Evolutionary conservation across 2,113 vertebrate species (phyloP).

Genomic region (Thomomys bottae): DNA sequence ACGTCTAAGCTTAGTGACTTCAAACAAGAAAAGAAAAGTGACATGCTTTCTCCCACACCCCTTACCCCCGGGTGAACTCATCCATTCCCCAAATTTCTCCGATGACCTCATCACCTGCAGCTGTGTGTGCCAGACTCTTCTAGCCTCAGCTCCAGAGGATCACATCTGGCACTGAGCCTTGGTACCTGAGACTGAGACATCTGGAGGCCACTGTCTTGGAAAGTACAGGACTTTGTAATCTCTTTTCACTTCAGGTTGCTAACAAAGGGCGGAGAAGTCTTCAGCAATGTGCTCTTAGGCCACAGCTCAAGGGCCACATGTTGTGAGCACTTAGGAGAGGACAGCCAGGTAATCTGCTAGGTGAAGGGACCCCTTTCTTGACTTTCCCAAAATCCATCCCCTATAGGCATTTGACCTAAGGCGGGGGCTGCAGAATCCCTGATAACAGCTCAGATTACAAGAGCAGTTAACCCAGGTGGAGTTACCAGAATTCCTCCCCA

Average conservation of each 20-base stretch:
- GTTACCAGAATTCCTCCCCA: no score
- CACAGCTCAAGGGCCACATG: not conserved
- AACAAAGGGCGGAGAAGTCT: not conserved
- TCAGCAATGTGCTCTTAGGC: not conserved
- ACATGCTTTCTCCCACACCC: constrained; percentile 77
- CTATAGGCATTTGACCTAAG: no score
- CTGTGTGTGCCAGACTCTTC: constrained; percentile 76
- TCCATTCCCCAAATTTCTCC: constrained; percentile 80
- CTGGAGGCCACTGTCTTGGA: constrained; percentile 67
- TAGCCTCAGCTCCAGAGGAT: constrained; percentile 21
- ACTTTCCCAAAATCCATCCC: no score
- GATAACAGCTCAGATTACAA: no score
- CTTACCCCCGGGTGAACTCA: constrained; percentile 77
- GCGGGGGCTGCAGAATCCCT: no score
- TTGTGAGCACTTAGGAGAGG: not conserved
- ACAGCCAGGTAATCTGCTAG: not conserved
- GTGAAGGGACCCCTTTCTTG: no score
- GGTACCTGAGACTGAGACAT: constrained; percentile 74
- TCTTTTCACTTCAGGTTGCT: not conserved
- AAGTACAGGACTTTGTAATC: not conserved
- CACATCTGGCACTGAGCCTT: constrained; percentile 80
- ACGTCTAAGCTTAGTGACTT: constrained; percentile 88
- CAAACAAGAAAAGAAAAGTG: constrained; percentile 86
- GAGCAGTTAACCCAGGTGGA: no score
- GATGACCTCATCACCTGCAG: constrained; percentile 86